Conservation (phyloP, 1,140 invertebrate genomes). For the Leguminivora glycinivorella region DNA sequence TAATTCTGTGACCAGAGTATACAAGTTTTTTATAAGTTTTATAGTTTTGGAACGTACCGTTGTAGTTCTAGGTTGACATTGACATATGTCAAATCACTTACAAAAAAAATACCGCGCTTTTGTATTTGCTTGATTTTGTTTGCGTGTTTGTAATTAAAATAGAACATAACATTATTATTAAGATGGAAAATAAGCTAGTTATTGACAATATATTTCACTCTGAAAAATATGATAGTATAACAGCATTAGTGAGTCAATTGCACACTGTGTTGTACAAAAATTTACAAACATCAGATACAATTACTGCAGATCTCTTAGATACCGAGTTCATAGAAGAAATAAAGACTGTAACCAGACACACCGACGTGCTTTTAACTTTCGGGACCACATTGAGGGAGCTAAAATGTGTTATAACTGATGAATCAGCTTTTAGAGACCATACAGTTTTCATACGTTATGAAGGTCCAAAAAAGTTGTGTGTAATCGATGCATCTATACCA, state of each 20-base stretch:
- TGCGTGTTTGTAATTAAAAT: not conserved
- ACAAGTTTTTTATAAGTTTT: no score
- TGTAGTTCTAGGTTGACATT: no score
- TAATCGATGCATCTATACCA: conserved; percentile 47
- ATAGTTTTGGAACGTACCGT: no score
- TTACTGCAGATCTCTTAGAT: conserved; percentile 46
- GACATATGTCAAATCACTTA: no score
- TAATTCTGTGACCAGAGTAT: no score
- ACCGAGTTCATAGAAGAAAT: conserved; percentile 53
- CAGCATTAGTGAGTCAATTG: conserved; percentile 30
- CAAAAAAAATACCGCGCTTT: no score
- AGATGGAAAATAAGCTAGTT: not conserved
- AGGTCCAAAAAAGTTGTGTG: conserved; percentile 45
- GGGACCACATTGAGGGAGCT: conserved; percentile 57
- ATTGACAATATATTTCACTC: conserved; percentile 4
- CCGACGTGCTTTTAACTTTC: conserved; percentile 41
- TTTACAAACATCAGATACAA: conserved; percentile 33
- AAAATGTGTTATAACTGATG: conserved; percentile 51
- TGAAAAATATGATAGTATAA: conserved; percentile 26
- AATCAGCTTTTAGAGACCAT: conserved; percentile 45
- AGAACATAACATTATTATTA: not conserved
- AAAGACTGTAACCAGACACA: conserved; percentile 29
- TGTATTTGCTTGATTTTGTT: no score
- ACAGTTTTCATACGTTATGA: conserved; percentile 51
- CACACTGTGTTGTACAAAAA: conserved; percentile 27